These are phyloP conservation scores for Parascotia fuliginaria DNA, from an alignment of 2,888 invertebrate species.

Conservation along the genomic window DNA sequence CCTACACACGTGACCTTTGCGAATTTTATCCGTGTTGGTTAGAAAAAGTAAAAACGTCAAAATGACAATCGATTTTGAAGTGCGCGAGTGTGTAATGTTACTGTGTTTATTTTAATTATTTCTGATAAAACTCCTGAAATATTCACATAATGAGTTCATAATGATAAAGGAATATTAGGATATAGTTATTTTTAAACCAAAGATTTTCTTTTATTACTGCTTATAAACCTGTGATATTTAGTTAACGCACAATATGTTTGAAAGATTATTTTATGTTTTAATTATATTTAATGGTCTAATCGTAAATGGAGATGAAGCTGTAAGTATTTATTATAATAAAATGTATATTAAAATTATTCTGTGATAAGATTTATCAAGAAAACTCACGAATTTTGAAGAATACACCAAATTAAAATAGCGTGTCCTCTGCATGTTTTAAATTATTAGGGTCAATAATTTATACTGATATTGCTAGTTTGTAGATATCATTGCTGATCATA, in stretches of 20 bases:
- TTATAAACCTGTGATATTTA: conserved; percentile 60
- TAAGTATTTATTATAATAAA: conserved; percentile 49
- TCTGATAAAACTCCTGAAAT: neutral
- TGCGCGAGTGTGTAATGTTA: conserved; percentile 2
- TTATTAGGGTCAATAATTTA: too few relatives aligned
- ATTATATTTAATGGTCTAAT: conserved; percentile 43
- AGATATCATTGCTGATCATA: too few relatives aligned
- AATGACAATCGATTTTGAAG: conserved; percentile 43
- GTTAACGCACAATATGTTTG: conserved; percentile 54
- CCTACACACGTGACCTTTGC: conserved; percentile 21
- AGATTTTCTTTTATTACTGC: conserved; percentile 23
- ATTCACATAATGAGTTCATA: neutral
- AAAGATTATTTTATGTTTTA: conserved; percentile 46
- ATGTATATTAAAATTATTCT: neutral
- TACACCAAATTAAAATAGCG: neutral
- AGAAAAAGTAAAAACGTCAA: conserved; percentile 33
- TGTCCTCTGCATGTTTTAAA: too few relatives aligned
- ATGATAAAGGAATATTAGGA: conserved; percentile 6
- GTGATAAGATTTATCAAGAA: neutral
- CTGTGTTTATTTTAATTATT: neutral
- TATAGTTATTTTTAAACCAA: conserved; percentile 5
- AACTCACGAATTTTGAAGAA: neutral
- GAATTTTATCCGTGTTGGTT: neutral
- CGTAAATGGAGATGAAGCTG: conserved; percentile 49
- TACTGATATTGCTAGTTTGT: too few relatives aligned